Conservation (phyloP, 2,888 invertebrate species). For the Pegoplata infirma region DNA sequence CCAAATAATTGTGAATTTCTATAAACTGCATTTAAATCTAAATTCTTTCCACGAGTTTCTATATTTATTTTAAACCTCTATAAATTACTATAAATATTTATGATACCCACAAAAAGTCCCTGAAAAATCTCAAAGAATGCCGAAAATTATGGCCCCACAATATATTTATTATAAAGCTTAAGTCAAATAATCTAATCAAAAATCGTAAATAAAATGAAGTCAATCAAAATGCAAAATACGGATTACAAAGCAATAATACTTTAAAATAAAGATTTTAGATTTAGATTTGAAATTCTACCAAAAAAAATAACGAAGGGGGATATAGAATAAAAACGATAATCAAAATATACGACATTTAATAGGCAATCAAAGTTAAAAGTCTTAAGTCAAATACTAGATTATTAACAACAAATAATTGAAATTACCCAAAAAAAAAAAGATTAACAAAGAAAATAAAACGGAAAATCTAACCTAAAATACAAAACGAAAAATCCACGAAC, state of each 20-base stretch:
- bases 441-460: too few relatives aligned
- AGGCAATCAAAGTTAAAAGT: slow-evolving; percentile 25
- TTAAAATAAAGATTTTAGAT: background rate
- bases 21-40: background rate
- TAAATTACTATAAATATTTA: slow-evolving; percentile 19
- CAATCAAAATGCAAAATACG: slow-evolving; percentile 43
- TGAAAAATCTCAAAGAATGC: slow-evolving; percentile 54
- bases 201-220: slow-evolving; percentile 37
- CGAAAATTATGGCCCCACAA: slow-evolving; percentile 23
- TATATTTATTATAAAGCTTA: slow-evolving; percentile 11
- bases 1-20: background rate
- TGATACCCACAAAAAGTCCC: background rate
- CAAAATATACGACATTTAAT: background rate
- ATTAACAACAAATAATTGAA: slow-evolving; percentile 6
- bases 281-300: background rate
- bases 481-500: background rate
- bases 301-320: background rate
- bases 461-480: background rate
- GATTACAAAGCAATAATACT: slow-evolving; percentile 27
- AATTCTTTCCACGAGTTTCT: background rate
- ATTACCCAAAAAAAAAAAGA: too few relatives aligned
- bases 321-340: too few relatives aligned
- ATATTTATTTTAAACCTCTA: background rate
- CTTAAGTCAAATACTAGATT: background rate
- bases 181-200: slow-evolving; percentile 35